phyloP scores from a whole-genome alignment of 2,797 vertebrate genomes.

The Lepus townsendii region DNA sequence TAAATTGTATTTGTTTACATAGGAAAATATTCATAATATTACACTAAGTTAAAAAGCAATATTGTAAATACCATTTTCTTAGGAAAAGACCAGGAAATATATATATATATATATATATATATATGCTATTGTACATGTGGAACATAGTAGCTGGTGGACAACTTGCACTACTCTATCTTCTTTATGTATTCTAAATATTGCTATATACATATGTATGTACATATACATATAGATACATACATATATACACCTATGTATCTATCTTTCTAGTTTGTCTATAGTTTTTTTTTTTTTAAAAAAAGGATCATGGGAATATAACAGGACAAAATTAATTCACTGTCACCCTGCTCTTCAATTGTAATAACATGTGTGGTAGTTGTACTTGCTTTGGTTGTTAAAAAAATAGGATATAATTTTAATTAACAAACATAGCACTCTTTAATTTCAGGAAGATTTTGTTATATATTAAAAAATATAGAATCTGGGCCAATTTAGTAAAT shows the following conservation, averaged over 20 bases:
- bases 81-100: not conserved
- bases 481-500: slow-evolving; percentile 12
- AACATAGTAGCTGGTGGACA: not conserved
- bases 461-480: not conserved
- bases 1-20: slow-evolving; percentile 29
- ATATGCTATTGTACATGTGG: not conserved
- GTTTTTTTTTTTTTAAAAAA: slow-evolving; percentile 20
- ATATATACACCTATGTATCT: not conserved
- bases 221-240: not conserved
- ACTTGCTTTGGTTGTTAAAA: not conserved
- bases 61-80: not conserved
- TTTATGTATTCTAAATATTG: not conserved
- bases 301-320: not conserved
- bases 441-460: slow-evolving; percentile 21
- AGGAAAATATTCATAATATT: not conserved
- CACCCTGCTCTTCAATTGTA: not conserved
- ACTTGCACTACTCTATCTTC: not conserved
- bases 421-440: not conserved
- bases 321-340: not conserved
- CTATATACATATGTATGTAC: not conserved
- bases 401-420: not conserved
- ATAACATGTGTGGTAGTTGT: not conserved
- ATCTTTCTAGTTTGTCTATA: not conserved
- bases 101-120: not conserved
- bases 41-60: not conserved